Evolutionary conservation across 2,888 invertebrate species (phyloP).

Genomic region (Epistrophe eligans): DNA sequence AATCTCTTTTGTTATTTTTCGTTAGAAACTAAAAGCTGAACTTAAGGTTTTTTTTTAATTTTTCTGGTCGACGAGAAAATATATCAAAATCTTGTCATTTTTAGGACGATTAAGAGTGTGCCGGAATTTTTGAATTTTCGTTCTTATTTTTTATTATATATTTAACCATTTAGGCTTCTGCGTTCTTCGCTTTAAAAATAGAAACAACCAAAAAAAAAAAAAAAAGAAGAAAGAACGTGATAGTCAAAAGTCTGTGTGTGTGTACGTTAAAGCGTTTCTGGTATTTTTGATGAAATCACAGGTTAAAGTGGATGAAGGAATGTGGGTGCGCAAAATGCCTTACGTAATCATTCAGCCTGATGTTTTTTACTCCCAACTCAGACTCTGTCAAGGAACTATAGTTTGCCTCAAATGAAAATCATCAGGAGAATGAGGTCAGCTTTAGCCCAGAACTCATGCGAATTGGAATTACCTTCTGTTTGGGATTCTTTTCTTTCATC

Average conservation of each 20-base stretch:
- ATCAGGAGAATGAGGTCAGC: conserved; percentile 24
- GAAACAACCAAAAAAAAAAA: neutral
- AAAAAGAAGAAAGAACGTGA: neutral
- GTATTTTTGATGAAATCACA: conserved; percentile 39
- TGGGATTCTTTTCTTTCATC: conserved; percentile 14
- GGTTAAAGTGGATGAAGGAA: conserved; percentile 39
- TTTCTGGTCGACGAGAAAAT: no score
- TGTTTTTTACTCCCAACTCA: neutral
- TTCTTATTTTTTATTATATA: neutral
- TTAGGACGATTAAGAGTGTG: neutral
- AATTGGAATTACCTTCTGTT: conserved; percentile 24
- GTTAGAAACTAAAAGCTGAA: neutral
- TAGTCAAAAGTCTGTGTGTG: conserved; percentile 8
- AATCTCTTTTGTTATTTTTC: neutral
- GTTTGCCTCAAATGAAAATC: conserved; percentile 22
- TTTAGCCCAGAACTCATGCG: conserved; percentile 19
- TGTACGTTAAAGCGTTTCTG: conserved; percentile 21
- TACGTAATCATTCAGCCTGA: conserved; percentile 13
- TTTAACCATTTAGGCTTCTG: conserved; percentile 1
- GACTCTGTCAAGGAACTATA: conserved; percentile 8
- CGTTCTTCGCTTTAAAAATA: neutral
- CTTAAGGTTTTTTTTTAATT: no score
- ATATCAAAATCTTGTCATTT: no score
- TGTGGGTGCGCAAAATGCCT: conserved; percentile 11
- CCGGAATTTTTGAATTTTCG: conserved; percentile 6